Conservation (phyloP, 1,140 invertebrate genomes). For the Cyclargus thomasi region DNA sequence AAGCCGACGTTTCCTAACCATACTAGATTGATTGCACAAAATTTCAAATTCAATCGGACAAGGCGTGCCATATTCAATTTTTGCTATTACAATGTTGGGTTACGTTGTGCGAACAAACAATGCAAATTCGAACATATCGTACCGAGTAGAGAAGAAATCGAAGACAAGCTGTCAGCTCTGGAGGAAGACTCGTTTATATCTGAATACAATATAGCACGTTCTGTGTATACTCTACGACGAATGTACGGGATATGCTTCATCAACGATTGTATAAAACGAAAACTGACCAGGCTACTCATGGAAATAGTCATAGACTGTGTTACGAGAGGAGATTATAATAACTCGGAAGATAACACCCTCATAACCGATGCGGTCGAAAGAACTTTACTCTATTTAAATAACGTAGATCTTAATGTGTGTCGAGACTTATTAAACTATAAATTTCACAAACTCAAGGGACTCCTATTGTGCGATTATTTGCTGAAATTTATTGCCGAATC, state of each 20-base stretch:
- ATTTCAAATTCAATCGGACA: constrained; percentile 23
- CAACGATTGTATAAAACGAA: constrained; percentile 38
- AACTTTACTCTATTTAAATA: constrained; percentile 45
- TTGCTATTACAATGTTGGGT: constrained; percentile 46
- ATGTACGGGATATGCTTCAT: constrained; percentile 42
- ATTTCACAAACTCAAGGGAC: constrained; percentile 15
- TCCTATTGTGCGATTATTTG: constrained; percentile 42
- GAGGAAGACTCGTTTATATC: constrained; percentile 36
- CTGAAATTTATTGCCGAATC: constrained; percentile 44
- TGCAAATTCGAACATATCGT: constrained; percentile 40
- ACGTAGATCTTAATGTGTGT: constrained; percentile 33
- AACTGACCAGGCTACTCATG: constrained; percentile 38
- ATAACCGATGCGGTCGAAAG: constrained; percentile 38
- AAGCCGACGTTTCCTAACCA: constrained; percentile 10
- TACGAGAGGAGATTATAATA: constrained; percentile 21
- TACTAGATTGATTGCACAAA: constrained; percentile 25
- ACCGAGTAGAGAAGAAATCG: constrained; percentile 21
- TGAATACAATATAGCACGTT: constrained; percentile 45
- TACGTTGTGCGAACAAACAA: constrained; percentile 36
- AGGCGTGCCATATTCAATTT: constrained; percentile 38
- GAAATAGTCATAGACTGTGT: constrained; percentile 49
- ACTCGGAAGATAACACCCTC: constrained; percentile 24
- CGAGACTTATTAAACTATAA: constrained; percentile 35
- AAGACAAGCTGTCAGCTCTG: constrained; percentile 25
- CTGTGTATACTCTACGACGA: constrained; percentile 29